Conservation (phyloP, 2,888 invertebrate species). For the Entomobrya proxima region DNA sequence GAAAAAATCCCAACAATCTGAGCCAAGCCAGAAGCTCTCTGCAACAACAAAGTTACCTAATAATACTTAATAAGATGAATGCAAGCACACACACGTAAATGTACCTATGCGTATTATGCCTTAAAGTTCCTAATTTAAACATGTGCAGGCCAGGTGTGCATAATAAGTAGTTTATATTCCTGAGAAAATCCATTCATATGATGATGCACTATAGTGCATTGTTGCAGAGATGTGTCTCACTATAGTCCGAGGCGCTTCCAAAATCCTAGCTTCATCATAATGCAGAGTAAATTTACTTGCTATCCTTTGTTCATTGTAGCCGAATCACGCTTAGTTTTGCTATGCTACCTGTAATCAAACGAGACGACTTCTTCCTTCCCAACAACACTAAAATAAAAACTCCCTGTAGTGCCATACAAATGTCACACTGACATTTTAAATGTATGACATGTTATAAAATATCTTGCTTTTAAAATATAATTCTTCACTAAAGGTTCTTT, state of each 20-base stretch:
- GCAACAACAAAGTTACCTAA: constrained; percentile 4
- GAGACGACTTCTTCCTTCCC: neutral
- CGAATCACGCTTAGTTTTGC: neutral
- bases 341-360: neutral
- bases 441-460: neutral
- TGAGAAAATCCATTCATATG: too few relatives aligned
- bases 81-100: neutral
- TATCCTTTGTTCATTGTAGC: too few relatives aligned
- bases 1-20: constrained; percentile 16
- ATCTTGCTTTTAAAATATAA: neutral
- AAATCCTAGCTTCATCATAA: too few relatives aligned
- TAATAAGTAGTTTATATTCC: too few relatives aligned
- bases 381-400: neutral
- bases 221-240: too few relatives aligned
- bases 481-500: too few relatives aligned
- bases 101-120: too few relatives aligned
- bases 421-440: neutral
- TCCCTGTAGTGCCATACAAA: neutral
- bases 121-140: too few relatives aligned
- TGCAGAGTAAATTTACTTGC: too few relatives aligned
- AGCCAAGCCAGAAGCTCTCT: neutral
- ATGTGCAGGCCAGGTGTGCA: too few relatives aligned
- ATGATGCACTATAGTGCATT: too few relatives aligned
- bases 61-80: neutral
- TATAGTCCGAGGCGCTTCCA: too few relatives aligned